phyloP scores from a whole-genome alignment of 2,888 invertebrate genomes.

The Plagiodera versicolora region DNA sequence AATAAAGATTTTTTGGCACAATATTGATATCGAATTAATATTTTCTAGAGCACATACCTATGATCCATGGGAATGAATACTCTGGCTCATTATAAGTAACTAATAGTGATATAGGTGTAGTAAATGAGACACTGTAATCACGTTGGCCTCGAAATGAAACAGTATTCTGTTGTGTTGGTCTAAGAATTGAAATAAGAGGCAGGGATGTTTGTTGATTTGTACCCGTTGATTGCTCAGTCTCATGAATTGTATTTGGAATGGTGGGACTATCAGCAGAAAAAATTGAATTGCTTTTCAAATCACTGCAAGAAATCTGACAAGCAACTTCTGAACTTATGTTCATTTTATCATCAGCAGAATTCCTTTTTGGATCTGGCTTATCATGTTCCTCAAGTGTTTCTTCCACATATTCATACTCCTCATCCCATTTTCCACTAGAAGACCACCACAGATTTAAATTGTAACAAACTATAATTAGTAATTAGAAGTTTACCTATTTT shows the following conservation, averaged over 20 bases:
- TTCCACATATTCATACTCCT: conserved; percentile 25
- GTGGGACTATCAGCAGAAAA: conserved; percentile 14
- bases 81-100: conserved; percentile 42
- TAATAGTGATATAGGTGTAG: conserved; percentile 33
- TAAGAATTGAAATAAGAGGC: conserved; percentile 37
- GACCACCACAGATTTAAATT: too few species aligned
- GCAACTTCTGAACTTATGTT: conserved; percentile 1
- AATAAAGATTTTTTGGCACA: too few species aligned
- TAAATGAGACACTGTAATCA: conserved; percentile 41
- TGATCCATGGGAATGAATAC: conserved; percentile 34
- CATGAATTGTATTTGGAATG: conserved; percentile 26
- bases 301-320: not conserved
- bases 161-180: conserved; percentile 32
- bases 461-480: too few species aligned
- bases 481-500: conserved; percentile 18
- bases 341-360: conserved; percentile 12
- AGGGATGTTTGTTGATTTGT: conserved; percentile 26
- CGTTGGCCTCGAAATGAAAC: conserved; percentile 17
- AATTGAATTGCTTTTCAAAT: conserved; percentile 7
- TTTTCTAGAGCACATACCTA: conserved; percentile 33
- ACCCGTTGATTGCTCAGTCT: conserved; percentile 25
- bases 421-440: conserved; percentile 25
- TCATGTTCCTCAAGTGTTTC: conserved; percentile 18
- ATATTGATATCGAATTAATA: too few species aligned
- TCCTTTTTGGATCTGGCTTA: conserved; percentile 12